Evolutionary conservation across 2,113 vertebrate species (phyloP).

Genomic region (Nannobrachium achirus): DNA sequence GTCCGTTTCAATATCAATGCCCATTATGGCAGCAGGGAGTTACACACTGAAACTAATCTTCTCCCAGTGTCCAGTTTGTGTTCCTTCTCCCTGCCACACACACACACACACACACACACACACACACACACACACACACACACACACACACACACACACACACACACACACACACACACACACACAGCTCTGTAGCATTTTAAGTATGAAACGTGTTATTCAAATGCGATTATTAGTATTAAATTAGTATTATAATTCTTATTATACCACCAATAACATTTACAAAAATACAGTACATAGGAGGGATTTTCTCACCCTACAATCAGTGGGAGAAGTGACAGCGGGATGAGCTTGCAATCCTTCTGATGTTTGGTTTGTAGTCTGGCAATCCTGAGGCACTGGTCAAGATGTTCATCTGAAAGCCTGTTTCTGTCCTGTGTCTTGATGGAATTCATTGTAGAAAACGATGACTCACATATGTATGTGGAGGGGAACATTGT

Average conservation of each 20-base stretch:
- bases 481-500: conserved; percentile 19
- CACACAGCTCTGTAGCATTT: too few species aligned
- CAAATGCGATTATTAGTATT: background rate
- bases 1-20: too few species aligned
- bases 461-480: conserved; percentile 33
- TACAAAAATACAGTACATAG: background rate
- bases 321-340: conserved; percentile 7
- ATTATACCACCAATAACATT: background rate
- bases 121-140: too few species aligned
- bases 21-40: too few species aligned
- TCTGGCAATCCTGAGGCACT: conserved; percentile 13
- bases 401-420: background rate
- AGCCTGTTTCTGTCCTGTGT: conserved; percentile 4
- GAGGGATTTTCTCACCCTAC: conserved; percentile 4
- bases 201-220: too few species aligned
- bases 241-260: background rate
- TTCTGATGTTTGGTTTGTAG: conserved; percentile 3
- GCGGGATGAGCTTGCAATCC: conserved; percentile 3
- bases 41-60: too few species aligned
- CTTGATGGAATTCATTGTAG: background rate
- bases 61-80: too few species aligned
- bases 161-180: accelerated
- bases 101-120: too few species aligned
- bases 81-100: too few species aligned
- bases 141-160: too few species aligned